A percentile compares a stretch with the other conserved stretches of the same genome.
These are phyloP conservation scores for Bursaphelenchus okinawaensis DNA, from an alignment of 2,888 invertebrate genomes.

Conservation along the genomic window DNA sequence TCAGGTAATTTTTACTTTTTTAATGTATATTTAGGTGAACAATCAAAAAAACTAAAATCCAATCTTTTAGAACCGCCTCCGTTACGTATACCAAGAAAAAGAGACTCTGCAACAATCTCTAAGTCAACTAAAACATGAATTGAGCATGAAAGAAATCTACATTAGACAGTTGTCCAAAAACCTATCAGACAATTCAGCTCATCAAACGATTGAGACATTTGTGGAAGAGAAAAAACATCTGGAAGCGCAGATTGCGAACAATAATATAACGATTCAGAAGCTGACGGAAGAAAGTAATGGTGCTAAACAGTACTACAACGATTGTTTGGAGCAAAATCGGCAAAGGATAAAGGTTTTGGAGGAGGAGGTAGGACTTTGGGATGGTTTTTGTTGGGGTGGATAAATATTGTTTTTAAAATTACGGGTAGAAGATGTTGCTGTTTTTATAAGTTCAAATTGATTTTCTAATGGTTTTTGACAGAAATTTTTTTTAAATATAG, in stretches of 20 bases:
- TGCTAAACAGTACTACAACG: slow-evolving; percentile 18
- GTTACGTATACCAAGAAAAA: slow-evolving; percentile 42
- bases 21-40: not conserved
- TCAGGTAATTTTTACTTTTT: slow-evolving; percentile 31
- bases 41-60: not conserved
- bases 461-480: not conserved
- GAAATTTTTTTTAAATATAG: not conserved
- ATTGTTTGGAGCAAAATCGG: slow-evolving; percentile 11
- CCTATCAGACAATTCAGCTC: not conserved
- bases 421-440: not conserved
- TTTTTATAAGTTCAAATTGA: too few species aligned
- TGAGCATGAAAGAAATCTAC: slow-evolving; percentile 47
- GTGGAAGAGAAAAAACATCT: not conserved
- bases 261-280: slow-evolving; percentile 11
- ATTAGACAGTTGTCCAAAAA: slow-evolving; percentile 37
- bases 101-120: slow-evolving; percentile 31
- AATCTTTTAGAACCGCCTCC: slow-evolving; percentile 37
- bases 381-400: not conserved
- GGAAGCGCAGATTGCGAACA: not conserved
- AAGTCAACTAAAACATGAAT: slow-evolving; percentile 37
- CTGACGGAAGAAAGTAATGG: slow-evolving; percentile 16
- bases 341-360: not conserved
- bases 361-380: not conserved
- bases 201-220: not conserved
- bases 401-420: not conserved